Conservation (phyloP, 2,797 vertebrate species). For the Apodemus agrarius region DNA sequence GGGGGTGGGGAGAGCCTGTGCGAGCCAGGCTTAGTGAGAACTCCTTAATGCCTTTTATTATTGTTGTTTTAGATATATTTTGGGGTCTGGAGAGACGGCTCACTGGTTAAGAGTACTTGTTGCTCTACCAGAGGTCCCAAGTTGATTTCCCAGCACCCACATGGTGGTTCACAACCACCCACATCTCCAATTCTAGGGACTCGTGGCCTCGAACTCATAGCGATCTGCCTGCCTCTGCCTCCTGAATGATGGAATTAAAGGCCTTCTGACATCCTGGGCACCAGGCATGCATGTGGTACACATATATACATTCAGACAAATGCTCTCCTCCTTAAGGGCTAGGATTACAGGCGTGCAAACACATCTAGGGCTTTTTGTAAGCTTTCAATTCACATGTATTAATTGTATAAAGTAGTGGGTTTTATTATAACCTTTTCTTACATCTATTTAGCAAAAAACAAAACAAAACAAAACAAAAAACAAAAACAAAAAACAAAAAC, state of each 20-base stretch:
- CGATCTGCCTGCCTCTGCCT: neutral
- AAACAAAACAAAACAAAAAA: no score
- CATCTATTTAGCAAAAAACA: neutral
- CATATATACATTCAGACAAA: neutral
- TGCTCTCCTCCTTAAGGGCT: no score
- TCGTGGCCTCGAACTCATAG: neutral
- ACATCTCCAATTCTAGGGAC: neutral
- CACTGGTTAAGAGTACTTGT: neutral
- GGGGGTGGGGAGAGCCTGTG: neutral
- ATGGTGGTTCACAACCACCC: neutral
- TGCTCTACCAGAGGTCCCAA: neutral
- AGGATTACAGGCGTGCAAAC: neutral
- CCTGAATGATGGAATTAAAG: neutral
- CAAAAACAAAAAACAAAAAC: no score
- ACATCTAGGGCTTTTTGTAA: neutral
- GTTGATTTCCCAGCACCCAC: neutral
- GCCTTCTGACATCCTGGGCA: neutral
- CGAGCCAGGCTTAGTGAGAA: neutral
- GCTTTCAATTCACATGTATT: neutral
- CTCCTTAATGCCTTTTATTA: neutral
- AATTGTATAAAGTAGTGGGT: neutral
- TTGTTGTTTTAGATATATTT: no score
- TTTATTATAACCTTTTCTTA: no score
- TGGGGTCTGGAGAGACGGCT: neutral
- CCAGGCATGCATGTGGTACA: neutral